Conservation (phyloP, 2,113 vertebrate genomes). For the Vimba vimba region DNA sequence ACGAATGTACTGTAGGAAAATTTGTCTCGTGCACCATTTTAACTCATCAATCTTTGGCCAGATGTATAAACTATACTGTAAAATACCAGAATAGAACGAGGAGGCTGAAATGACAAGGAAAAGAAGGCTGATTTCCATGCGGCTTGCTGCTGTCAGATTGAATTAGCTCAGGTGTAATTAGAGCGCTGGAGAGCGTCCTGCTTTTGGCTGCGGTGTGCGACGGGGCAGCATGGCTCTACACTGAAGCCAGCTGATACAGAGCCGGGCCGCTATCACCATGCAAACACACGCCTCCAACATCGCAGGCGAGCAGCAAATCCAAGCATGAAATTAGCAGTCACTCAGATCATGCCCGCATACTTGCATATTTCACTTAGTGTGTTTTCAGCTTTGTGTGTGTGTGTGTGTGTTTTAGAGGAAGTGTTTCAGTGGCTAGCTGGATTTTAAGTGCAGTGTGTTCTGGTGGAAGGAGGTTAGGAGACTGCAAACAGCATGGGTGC, state of each 20-base stretch:
- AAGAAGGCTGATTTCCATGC: conserved; percentile 65
- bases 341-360: conserved; percentile 54
- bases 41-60: conserved; percentile 7
- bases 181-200: conserved; percentile 61
- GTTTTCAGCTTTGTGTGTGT: conserved; percentile 31
- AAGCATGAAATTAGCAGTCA: conserved; percentile 59
- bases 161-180: conserved; percentile 72
- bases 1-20: not conserved
- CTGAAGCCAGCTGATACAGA: conserved; percentile 62
- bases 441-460: not conserved
- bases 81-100: not conserved
- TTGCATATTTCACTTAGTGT: conserved; percentile 55
- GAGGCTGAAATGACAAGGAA: not conserved
- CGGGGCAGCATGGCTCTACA: conserved; percentile 48
- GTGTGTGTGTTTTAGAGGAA: conserved; percentile 7
- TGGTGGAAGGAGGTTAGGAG: not conserved
- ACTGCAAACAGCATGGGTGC: not conserved
- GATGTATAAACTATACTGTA: not conserved
- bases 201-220: conserved; percentile 65
- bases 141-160: conserved; percentile 72
- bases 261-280: conserved; percentile 59
- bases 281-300: conserved; percentile 55
- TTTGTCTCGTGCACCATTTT: not conserved
- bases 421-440: conserved; percentile 5
- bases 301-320: conserved; percentile 53